phyloP scores from a whole-genome alignment of 2,888 invertebrate species.

The Acanthococcus lagerstroemiae region DNA sequence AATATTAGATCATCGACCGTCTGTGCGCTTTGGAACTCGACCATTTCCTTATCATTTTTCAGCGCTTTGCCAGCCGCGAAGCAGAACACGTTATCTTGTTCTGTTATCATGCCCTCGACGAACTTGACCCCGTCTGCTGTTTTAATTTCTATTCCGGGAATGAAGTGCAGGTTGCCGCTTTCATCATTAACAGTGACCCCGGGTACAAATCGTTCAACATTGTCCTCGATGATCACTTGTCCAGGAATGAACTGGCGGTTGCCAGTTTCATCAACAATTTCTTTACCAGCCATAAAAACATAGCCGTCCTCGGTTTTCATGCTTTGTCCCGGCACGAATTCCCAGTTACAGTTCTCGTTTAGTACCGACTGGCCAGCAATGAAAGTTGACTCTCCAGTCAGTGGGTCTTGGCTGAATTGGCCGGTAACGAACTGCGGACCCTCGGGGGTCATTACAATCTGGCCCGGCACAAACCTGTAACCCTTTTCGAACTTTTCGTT shows the following conservation, averaged over 20 bases:
- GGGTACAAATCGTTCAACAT: constrained; percentile 54
- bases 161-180: constrained; percentile 53
- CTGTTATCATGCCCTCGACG: constrained; percentile 54
- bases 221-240: constrained; percentile 60
- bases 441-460: constrained; percentile 52
- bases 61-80: constrained; percentile 52
- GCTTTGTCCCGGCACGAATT: constrained; percentile 61
- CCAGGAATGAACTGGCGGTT: constrained; percentile 61
- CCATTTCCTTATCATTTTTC: constrained; percentile 37
- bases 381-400: constrained; percentile 46
- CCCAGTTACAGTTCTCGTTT: constrained; percentile 53
- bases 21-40: constrained; percentile 5
- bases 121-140: constrained; percentile 55
- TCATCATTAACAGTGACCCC: constrained; percentile 51
- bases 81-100: constrained; percentile 48
- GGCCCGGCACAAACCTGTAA: constrained; percentile 53
- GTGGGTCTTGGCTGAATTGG: constrained; percentile 45
- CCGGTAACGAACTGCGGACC: constrained; percentile 57
- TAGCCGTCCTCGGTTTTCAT: constrained; percentile 56
- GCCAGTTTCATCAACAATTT: constrained; percentile 48
- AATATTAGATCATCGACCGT: constrained; percentile 2
- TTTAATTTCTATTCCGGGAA: constrained; percentile 54
- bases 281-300: constrained; percentile 65
- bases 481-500: constrained; percentile 39
- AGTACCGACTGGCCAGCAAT: constrained; percentile 68